phyloP scores from a whole-genome alignment of 92 coral and sea anemone species.

The Zoanthus solanderi region DNA sequence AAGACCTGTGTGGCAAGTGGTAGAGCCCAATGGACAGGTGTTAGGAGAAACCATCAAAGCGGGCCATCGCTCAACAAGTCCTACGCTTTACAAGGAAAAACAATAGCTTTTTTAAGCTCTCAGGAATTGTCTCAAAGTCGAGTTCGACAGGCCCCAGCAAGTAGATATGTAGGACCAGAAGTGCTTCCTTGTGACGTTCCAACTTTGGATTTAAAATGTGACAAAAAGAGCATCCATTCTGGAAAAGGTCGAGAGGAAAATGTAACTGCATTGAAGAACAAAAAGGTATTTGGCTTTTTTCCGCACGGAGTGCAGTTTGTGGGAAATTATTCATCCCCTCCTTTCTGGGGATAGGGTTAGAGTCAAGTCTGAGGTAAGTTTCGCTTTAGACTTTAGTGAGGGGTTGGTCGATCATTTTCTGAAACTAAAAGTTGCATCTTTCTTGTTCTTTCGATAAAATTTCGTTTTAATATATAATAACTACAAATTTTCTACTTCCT shows the following conservation, averaged over 20 bases:
- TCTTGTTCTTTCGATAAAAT: no score
- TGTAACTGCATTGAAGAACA: neutral
- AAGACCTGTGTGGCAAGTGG: neutral
- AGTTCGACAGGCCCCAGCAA: constrained; percentile 21
- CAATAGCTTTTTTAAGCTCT: constrained; percentile 68
- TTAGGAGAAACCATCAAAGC: constrained; percentile 51
- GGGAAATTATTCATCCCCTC: no score
- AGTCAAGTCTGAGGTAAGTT: no score
- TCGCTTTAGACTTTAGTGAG: no score
- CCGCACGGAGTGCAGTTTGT: neutral
- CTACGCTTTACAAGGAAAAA: constrained; percentile 76
- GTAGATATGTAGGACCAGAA: constrained; percentile 11
- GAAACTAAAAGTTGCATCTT: no score
- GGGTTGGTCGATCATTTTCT: no score
- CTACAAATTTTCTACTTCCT: no score
- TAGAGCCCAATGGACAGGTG: constrained; percentile 57
- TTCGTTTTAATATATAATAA: no score
- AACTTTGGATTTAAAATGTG: neutral
- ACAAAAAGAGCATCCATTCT: neutral
- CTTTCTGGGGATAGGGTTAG: no score
- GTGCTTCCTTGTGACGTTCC: neutral
- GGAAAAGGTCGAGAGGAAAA: neutral
- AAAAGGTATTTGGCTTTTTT: constrained; percentile 1
- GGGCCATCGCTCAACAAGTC: constrained; percentile 43
- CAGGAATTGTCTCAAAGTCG: constrained; percentile 71